phyloP scores from a whole-genome alignment of 1,140 invertebrate genomes.

The Aphelenchoides besseyi region DNA sequence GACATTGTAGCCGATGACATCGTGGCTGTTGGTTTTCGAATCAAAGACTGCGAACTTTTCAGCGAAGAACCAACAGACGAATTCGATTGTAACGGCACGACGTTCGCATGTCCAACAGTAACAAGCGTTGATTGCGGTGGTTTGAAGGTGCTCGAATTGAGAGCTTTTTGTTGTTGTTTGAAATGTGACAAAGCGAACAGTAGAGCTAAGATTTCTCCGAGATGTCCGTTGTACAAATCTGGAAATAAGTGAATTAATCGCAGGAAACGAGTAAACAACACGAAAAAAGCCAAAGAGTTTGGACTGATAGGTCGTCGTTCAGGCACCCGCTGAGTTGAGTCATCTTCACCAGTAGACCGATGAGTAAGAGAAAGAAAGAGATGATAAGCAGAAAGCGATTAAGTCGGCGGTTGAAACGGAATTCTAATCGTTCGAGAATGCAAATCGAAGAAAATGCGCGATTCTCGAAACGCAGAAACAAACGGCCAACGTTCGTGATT shows the following conservation, averaged over 20 bases:
- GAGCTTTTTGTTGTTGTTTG: slow-evolving; percentile 65
- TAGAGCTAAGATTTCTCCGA: slow-evolving; percentile 64
- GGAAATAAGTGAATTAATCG: slow-evolving; percentile 37
- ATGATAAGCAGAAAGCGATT: neutral
- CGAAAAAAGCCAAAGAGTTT: no score
- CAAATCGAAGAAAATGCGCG: no score
- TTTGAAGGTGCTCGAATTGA: neutral
- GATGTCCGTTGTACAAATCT: slow-evolving; percentile 65
- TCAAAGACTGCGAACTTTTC: neutral
- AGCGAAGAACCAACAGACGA: neutral
- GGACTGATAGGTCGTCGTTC: no score
- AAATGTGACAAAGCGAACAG: slow-evolving; percentile 65
- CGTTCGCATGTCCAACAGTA: no score
- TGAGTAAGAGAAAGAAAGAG: neutral
- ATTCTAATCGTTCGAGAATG: no score
- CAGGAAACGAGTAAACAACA: neutral
- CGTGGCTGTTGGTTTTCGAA: neutral
- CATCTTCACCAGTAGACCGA: no score
- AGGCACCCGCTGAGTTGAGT: no score
- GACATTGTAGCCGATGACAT: neutral
- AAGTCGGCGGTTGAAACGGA: no score
- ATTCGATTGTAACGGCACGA: no score
- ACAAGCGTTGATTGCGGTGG: neutral
- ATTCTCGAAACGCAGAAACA: no score
- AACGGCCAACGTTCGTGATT: no score